A percentile compares a stretch with the other conserved stretches of the same genome.
Conservation (phyloP, 2,797 vertebrate genomes). For the Macrochelys suwanniensis region DNA sequence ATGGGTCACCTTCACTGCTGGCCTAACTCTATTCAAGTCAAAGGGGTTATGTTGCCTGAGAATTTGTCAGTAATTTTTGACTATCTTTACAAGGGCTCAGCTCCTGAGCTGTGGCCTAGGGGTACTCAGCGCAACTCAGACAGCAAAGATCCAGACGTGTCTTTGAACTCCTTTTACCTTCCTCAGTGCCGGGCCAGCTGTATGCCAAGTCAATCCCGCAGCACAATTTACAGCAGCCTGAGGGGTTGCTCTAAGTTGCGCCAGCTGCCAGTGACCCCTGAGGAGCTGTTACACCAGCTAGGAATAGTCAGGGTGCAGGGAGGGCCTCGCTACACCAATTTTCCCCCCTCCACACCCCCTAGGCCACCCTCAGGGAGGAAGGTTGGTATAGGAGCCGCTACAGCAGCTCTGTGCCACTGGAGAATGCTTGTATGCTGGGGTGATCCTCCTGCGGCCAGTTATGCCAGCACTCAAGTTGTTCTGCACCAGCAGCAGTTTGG, state of each 20-base stretch:
- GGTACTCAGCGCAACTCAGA: neutral
- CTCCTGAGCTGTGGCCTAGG: neutral
- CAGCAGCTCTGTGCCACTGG: neutral
- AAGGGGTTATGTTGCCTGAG: neutral
- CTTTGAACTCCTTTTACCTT: neutral
- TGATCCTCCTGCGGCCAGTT: neutral
- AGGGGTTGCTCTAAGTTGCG: neutral
- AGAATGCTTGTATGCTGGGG: neutral
- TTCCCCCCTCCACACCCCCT: neutral
- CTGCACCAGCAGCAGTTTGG: neutral
- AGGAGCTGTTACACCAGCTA: neutral
- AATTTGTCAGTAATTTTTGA: neutral
- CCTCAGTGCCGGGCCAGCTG: neutral
- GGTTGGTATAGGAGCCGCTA: neutral
- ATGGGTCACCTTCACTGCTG: neutral
- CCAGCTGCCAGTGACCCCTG: neutral
- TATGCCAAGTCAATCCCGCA: neutral
- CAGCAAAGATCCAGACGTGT: neutral
- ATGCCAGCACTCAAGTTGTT: neutral
- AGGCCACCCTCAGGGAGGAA: neutral
- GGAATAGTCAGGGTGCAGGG: neutral
- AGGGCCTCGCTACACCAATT: neutral
- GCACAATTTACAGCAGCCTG: neutral
- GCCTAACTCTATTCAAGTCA: neutral
- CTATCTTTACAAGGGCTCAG: neutral